Conservation (phyloP, 2,797 vertebrate species). For the Crocidura indochinensis region DNA sequence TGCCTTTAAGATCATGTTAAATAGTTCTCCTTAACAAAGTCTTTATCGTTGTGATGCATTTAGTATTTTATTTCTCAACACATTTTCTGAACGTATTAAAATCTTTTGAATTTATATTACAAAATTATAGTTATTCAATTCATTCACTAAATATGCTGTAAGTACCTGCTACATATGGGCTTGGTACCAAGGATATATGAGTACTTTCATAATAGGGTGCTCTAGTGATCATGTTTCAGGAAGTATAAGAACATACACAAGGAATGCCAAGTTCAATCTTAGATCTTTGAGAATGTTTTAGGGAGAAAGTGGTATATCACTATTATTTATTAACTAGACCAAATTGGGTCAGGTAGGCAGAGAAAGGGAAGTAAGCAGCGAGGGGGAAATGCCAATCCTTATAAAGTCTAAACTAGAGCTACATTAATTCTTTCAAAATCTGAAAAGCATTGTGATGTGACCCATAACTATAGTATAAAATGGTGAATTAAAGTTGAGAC, state of each 20-base stretch:
- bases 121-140: constrained; percentile 9
- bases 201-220: neutral
- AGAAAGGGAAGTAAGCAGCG: neutral
- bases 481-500: neutral
- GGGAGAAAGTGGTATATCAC: neutral
- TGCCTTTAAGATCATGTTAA: neutral
- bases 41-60: neutral
- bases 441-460: constrained; percentile 4
- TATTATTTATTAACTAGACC: neutral
- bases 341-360: neutral
- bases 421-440: constrained; percentile 4
- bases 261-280: neutral
- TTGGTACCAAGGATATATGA: neutral
- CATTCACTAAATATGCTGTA: neutral
- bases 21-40: neutral
- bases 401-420: constrained; percentile 31
- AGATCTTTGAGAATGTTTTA: neutral
- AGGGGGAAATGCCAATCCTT: neutral
- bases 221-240: neutral
- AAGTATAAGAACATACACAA: neutral
- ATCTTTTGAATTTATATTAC: neutral
- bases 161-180: neutral
- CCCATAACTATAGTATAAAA: neutral
- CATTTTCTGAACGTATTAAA: constrained; percentile 32
- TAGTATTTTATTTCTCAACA: neutral